Base-by-base conservation (phyloP, 2,797 vertebrate genomes). In the Xenops minutus region DNA sequence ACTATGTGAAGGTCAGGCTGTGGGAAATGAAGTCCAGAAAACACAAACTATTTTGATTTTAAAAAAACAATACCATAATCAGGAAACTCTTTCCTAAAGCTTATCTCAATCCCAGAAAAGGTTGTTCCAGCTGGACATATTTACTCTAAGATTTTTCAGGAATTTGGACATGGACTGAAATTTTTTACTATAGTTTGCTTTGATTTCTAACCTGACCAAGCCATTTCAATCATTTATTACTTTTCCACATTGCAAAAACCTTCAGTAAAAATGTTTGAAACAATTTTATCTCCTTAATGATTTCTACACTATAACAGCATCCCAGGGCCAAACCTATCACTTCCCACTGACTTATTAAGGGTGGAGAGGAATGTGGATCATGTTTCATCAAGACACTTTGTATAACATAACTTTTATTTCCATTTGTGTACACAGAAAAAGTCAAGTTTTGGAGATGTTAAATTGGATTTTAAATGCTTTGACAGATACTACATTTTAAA, bases 311-410 rank as follows among this genome's bases (percentile, higher is more conserved):
- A 41, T 84, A 89, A 52, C 91, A 95, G 86, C 58, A 95, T 88
- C 10, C 15, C 94, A 71, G 83, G 92, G 93, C 94, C 79, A 95
- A 97, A 94, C 68, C 52, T 84, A 49, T 91, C 56, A 93, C 91
- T 92, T 89, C 91, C 83, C 93, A 92, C 76, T 92, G 48, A 92
- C 58, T 93, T 97, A 88, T 79, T 96, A 89, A 89, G 62, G 78
- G 52, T 78, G 19, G 52, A 89, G 27, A 34, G 64, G 64, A 95
- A 89, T 1, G 4, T 46, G 72, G n/a, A 39, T 77, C 95, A 96
- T 95, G 96, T 96, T 98, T 97, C 96, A 96, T 95, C 88, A 96
- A 62, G 59, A 92, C 92, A 81, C 59, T 56, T 66, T 90, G 69
- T 84, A 91, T 91, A 97, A 96, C 7, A 3, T 77, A 92, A 77